A percentile compares a stretch with the other conserved stretches of the same genome.
Conservation (phyloP, 2,797 vertebrate species). For the Hemibagrus guttatus region DNA sequence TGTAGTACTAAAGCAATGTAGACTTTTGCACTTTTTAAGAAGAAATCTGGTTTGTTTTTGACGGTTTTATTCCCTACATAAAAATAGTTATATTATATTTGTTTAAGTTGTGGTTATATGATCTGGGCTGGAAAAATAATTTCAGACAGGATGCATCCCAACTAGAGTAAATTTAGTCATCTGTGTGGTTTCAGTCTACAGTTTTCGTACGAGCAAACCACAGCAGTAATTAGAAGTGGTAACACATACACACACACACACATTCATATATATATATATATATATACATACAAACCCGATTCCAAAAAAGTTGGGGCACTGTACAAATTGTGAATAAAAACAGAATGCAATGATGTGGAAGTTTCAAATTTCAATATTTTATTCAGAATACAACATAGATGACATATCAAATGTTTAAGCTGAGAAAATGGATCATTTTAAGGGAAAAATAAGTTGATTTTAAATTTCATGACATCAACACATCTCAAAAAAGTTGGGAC, state of each 20-base stretch:
- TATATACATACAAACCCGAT: too few species aligned
- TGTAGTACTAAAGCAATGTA: background rate
- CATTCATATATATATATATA: background rate
- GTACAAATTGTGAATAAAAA: too few species aligned
- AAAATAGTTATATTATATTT: conserved; percentile 34
- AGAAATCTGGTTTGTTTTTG: background rate
- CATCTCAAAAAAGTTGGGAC: too few species aligned
- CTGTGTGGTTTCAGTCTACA: conserved; percentile 31
- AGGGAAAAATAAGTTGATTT: too few species aligned
- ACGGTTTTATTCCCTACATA: background rate
- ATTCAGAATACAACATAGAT: too few species aligned
- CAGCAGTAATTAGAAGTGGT: conserved; percentile 43
- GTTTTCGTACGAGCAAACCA: conserved; percentile 43
- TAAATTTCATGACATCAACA: too few species aligned
- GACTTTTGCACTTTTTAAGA: background rate
- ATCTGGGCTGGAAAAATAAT: conserved; percentile 28
- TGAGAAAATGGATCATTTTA: too few species aligned
- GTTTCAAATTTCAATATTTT: too few species aligned
- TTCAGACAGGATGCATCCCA: conserved; percentile 12
- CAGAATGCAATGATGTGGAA: too few species aligned
- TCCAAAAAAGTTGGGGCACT: too few species aligned
- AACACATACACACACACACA: conserved; percentile 8
- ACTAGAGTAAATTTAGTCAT: conserved; percentile 28
- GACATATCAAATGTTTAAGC: too few species aligned
- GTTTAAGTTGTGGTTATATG: conserved; percentile 26